Percentiles rank a stretch among this genome's conserved stretches.
phyloP scores from a whole-genome alignment of 2,113 vertebrate species.

The Coracopsis vasa region DNA sequence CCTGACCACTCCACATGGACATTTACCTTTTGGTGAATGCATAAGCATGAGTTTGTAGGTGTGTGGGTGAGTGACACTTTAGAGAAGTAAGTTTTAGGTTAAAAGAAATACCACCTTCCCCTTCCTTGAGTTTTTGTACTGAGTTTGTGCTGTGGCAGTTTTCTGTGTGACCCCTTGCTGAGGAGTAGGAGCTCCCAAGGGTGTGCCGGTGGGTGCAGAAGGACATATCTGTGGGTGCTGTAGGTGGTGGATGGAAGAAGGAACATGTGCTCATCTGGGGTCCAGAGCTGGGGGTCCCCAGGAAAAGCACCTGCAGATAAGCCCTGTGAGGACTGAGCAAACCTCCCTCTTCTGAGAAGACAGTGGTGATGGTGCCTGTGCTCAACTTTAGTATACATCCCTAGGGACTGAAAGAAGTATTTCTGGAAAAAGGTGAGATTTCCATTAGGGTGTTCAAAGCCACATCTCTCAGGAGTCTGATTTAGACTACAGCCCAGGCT shows the following conservation, averaged over 20 bases:
- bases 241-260: not conserved
- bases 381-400: not conserved
- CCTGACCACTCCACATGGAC: not conserved
- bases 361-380: not conserved
- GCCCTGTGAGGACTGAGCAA: not conserved
- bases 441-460: not conserved
- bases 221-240: not conserved
- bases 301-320: not conserved
- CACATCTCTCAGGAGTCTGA: not conserved
- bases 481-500: not conserved
- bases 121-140: not conserved
- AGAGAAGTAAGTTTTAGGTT: not conserved
- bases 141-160: not conserved
- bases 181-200: not conserved
- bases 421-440: not conserved
- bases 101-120: not conserved
- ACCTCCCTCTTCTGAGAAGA: not conserved
- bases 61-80: not conserved
- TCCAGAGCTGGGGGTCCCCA: not conserved
- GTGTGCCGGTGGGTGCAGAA: accelerated
- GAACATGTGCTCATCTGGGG: not conserved
- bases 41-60: not conserved
- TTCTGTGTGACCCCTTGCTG: not conserved
- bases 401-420: not conserved
- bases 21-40: not conserved